Evolutionary conservation across 2,888 invertebrate genomes (phyloP), one percentile per base, ranked within the genome.

Genomic region (Lacanobia oleracea): DNA sequence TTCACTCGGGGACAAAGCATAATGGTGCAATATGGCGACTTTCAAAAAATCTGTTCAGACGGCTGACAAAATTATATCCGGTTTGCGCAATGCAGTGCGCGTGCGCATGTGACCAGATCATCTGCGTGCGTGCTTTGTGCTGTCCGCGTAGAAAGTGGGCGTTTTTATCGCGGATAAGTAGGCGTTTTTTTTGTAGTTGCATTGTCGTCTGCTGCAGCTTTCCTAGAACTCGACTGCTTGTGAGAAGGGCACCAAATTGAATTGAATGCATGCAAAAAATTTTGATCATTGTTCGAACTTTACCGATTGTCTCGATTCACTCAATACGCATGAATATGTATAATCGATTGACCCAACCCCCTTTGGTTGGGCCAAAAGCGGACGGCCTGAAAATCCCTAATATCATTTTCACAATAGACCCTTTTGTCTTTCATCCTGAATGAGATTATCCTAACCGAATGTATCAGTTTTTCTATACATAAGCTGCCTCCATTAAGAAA

Each of bases 11-110:
- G 69, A 84, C 77, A 82, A 82, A 85, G 83, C 71, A 56, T 70
- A 71, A 66, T 83, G 78, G 76, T 80, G 81, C 84, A 83, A 78
- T 87, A 85, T 82, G 77, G 74, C 62, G 72, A 86, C 88, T 88
- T 88, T 88, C 85, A 88, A 86, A 87, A 84, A 84, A 76, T 77
- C 67, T 63, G 79, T 75, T 69, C 75, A 80, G 78, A 85, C 63
- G 66, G 63, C 79, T 72, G 81, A 83, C 86, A 80, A 81, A 85
- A 86, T 87, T 81, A 81, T 88, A 91, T 93, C 93, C 93, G 93
- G 93, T 88, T 93, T 93, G 91, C 92, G 91, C 91, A 93, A 93
- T 84, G 76, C 72, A 75, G 37, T 68, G 74, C 21, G 40, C 72
- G 56, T 56, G 75, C 72, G 74, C 83, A 78, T 83, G 76, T 79